Base-by-base conservation (phyloP, 2,113 vertebrate genomes). In the Campylomormyrus numenius region DNA sequence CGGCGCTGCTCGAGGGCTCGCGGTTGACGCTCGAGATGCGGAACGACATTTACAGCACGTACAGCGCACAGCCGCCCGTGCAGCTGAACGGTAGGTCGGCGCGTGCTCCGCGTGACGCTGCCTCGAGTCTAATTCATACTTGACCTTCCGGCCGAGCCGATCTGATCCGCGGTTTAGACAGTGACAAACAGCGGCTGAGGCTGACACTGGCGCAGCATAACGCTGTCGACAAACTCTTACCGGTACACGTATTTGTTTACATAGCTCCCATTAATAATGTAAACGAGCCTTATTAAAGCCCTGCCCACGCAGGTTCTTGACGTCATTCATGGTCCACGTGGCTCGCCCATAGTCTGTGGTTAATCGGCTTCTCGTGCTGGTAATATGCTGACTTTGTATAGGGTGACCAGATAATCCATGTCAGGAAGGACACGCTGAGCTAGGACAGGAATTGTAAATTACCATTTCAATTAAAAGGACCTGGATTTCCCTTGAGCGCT, bases 1-100 rank as follows among this genome's bases (percentile, higher is more conserved):
- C 87, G 0, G 96, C 97, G 42, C 94, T 99, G 56, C 95, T 99
- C 66, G 93, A 92, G 11, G 92, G 91, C 10, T 95, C 96, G 0
- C 95, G 91, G 0, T 93, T 98, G 3, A 95, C 95, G 89, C 93
- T 99, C 66, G 96, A 97, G 91, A 95, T 98, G 94, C 95, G 39
- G 85, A 99, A 99, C 5, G 98, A 99, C 85, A 97, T 99, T 91
- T 99, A 99, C 95, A 97, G 97, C 95, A 98, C 97, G 0, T 99
- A 97, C 90, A 94, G 94, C 48, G 94, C 99, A 27, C 96, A 94
- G 9, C 96, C 97, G 1, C 97, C 97, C 0, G 93, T 94, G 0
- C 96, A 96, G 45, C 95, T 99, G 52, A 98, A 95, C 0, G 97
- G 98, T 99, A 93, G 90, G 92, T 1, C 11, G 15, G 35, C 13